phyloP scores from a whole-genome alignment of 35 echinoderm and acorn worm species.

The Anneissia japonica region DNA sequence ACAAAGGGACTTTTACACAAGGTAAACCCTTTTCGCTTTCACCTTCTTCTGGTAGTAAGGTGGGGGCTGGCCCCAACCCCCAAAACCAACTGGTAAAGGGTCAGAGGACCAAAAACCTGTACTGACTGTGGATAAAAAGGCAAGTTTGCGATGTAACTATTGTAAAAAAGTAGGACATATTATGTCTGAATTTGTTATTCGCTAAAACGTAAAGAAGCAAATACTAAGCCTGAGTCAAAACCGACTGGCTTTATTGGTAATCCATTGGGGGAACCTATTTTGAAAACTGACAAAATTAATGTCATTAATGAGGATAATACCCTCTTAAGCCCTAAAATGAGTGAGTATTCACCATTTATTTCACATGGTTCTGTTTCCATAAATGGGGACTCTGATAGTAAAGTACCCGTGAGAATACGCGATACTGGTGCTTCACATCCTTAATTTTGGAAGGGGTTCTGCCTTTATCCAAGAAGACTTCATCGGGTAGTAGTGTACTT shows the following conservation, averaged over 20 bases:
- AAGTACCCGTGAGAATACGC: not conserved
- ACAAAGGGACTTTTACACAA: not conserved
- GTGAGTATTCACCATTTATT: constrained; percentile 5
- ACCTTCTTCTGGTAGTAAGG: not conserved
- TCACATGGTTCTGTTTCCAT: not conserved
- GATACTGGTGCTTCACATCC: constrained; percentile 1
- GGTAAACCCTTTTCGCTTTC: not conserved
- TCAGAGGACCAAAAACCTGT: too few relatives aligned
- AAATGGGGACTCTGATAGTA: not conserved
- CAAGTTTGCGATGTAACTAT: too few relatives aligned
- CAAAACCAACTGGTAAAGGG: too few relatives aligned
- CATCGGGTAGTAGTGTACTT: not conserved
- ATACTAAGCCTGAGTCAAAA: not conserved
- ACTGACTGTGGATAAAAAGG: too few relatives aligned
- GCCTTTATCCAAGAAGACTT: not conserved
- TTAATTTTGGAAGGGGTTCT: not conserved
- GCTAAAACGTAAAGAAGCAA: too few relatives aligned
- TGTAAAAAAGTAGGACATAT: too few relatives aligned
- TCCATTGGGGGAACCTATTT: not conserved
- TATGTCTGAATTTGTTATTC: too few relatives aligned
- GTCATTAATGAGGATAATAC: not conserved
- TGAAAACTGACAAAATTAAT: not conserved
- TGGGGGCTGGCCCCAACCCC: too few relatives aligned
- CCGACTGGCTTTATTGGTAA: not conserved
- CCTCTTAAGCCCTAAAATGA: not conserved